Percentiles rank a stretch among this genome's conserved stretches.
These are phyloP conservation scores for Patiria miniata DNA, from an alignment of 35 echinoderm and acorn worm species.

Conservation along the genomic window DNA sequence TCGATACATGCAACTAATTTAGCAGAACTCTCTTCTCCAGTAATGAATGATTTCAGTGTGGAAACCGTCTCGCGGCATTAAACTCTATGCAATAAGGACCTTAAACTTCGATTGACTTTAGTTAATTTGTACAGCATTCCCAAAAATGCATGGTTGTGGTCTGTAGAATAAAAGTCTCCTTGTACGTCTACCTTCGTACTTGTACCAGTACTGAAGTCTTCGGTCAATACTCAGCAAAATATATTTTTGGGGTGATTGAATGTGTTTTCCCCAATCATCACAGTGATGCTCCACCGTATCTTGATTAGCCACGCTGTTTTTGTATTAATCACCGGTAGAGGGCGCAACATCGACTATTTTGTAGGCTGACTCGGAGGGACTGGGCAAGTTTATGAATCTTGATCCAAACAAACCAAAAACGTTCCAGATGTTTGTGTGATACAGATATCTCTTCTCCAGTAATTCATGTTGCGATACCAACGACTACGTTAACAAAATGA, in stretches of 20 bases:
- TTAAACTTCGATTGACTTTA: not conserved
- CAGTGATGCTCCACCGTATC: not conserved
- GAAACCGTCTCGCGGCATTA: not conserved
- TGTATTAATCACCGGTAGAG: not conserved
- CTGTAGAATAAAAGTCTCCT: not conserved
- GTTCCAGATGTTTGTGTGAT: no score
- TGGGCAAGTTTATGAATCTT: no score
- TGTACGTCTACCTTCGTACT: not conserved
- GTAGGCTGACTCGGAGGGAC: not conserved
- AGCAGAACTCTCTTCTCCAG: not conserved
- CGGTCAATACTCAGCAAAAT: not conserved
- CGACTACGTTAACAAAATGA: no score
- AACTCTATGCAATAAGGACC: no score
- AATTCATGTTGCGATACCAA: no score
- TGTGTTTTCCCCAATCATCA: not conserved
- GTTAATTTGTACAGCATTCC: slow-evolving; percentile 4
- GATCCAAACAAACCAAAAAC: no score
- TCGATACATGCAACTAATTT: not conserved
- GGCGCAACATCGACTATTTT: slow-evolving; percentile 3
- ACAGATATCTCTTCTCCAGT: no score
- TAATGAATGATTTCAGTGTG: not conserved
- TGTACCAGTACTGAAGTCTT: slow-evolving; percentile 1
- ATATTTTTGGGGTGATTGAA: not conserved
- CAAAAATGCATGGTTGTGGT: not conserved
- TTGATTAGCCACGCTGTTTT: not conserved